Percentiles rank a stretch among this genome's conserved stretches.
Conservation (phyloP, 2,797 vertebrate genomes). For the Megaceryle alcyon region DNA sequence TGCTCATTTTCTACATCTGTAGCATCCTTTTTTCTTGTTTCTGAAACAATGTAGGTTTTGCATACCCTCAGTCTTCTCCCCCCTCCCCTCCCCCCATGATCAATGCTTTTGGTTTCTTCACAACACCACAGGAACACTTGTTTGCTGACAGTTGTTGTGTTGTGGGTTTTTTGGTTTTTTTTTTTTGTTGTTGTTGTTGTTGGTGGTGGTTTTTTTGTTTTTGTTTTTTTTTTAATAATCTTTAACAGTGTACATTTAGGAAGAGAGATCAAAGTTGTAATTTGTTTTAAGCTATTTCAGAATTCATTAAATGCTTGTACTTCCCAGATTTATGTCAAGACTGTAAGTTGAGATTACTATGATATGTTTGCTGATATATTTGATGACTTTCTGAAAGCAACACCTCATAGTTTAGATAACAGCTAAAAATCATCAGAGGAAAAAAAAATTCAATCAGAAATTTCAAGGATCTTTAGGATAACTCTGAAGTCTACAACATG, state of each 20-base stretch:
- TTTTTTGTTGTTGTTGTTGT: no score
- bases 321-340: background rate
- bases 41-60: background rate
- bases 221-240: background rate
- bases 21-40: background rate
- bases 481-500: background rate
- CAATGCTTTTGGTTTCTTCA: background rate
- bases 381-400: background rate
- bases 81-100: background rate
- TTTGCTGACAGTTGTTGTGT: background rate
- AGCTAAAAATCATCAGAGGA: background rate
- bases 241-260: background rate
- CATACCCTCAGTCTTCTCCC: background rate
- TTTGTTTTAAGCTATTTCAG: background rate
- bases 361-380: background rate
- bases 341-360: background rate
- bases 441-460: background rate
- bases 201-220: background rate
- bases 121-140: background rate
- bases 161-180: background rate
- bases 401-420: background rate
- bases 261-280: background rate
- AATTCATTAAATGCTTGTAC: background rate
- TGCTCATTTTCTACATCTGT: background rate
- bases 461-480: background rate